Conservation (phyloP, 1,140 invertebrate species). For the Hermatobates lingyangjiaoensis region DNA sequence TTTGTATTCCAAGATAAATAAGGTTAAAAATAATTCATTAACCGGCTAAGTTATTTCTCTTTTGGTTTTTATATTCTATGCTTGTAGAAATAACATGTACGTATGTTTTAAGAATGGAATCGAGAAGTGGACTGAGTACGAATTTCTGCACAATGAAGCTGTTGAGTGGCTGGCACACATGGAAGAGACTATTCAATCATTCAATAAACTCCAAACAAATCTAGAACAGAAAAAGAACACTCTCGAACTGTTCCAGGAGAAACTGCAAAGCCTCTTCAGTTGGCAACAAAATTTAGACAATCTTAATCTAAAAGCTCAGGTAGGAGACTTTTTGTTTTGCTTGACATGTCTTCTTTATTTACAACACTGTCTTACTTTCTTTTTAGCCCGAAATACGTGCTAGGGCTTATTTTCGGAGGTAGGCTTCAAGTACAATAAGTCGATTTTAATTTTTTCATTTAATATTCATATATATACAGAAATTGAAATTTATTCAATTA, state of each 20-base stretch:
- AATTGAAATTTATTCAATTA: background rate
- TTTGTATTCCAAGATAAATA: too few relatives aligned
- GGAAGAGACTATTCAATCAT: constrained; percentile 69
- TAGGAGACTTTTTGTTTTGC: too few relatives aligned
- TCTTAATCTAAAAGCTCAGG: constrained; percentile 79
- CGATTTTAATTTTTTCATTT: background rate
- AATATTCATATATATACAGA: too few relatives aligned
- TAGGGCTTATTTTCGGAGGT: too few relatives aligned
- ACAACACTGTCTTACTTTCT: too few relatives aligned
- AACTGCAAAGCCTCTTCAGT: constrained; percentile 77
- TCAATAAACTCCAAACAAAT: constrained; percentile 74
- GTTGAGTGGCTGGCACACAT: constrained; percentile 73
- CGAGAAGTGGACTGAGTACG: constrained; percentile 88
- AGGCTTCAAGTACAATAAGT: too few relatives aligned
- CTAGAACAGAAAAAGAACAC: constrained; percentile 75
- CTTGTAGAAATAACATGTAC: too few relatives aligned
- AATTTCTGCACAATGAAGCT: constrained; percentile 79
- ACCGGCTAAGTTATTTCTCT: too few relatives aligned
- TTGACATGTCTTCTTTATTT: background rate
- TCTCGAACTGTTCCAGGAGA: constrained; percentile 65
- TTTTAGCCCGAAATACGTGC: background rate
- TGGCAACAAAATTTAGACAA: constrained; percentile 84
- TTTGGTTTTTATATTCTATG: too few relatives aligned
- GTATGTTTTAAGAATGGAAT: constrained; percentile 52
- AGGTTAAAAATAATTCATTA: too few relatives aligned